phyloP scores from a whole-genome alignment of 1,140 invertebrate genomes.

The Drosophila ironensis region DNA sequence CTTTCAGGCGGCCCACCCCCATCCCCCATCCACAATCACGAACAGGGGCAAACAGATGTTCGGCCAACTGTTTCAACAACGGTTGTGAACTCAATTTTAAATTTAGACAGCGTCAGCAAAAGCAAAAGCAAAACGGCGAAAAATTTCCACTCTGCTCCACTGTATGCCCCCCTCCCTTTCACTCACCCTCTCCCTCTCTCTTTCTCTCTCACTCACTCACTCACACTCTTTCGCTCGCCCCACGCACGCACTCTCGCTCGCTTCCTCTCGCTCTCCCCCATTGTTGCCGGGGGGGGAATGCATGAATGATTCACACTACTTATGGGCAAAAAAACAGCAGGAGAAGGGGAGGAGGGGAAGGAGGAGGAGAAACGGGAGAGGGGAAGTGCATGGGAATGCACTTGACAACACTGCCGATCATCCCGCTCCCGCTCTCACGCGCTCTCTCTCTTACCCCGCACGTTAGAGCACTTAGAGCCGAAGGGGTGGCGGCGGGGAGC shows the following conservation, averaged over 20 bases:
- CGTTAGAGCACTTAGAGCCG: not conserved
- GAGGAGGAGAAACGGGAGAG: slow-evolving; percentile 17
- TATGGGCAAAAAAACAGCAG: no score
- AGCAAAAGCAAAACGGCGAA: no score
- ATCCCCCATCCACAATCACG: no score
- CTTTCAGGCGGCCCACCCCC: slow-evolving; percentile 1
- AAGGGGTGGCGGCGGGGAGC: no score
- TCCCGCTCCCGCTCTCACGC: not conserved
- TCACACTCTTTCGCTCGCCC: not conserved
- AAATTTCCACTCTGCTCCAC: slow-evolving; percentile 48
- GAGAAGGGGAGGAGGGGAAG: slow-evolving; percentile 6
- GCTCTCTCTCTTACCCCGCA: not conserved
- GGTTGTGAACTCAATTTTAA: slow-evolving; percentile 40
- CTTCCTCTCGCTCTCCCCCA: not conserved
- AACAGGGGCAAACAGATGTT: slow-evolving; percentile 23
- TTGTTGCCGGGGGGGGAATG: slow-evolving; percentile 28
- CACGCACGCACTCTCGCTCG: not conserved
- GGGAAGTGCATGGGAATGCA: no score
- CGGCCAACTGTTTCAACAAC: slow-evolving; percentile 57
- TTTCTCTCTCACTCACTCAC: not conserved
- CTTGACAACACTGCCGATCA: slow-evolving; percentile 26
- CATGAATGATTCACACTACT: no score
- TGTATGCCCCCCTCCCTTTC: slow-evolving; percentile 4
- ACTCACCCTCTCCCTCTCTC: not conserved
- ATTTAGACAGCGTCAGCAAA: slow-evolving; percentile 50